Base-by-base conservation (phyloP, 2,113 vertebrate species). In the Rhineura floridana region DNA sequence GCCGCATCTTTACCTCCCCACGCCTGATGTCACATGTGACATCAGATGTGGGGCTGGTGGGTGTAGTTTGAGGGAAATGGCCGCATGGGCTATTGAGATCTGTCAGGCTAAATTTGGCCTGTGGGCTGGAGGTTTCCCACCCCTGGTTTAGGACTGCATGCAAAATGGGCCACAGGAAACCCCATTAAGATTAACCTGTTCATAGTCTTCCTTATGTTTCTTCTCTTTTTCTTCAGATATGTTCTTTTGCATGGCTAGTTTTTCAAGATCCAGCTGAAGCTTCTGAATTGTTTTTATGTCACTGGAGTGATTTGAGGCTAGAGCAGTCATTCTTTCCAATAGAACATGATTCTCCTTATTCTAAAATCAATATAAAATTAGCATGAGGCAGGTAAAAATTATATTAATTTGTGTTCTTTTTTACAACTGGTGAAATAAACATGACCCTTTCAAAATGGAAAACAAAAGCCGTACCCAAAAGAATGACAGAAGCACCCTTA, bases 261-360 rank as follows among this genome's bases (percentile, higher is more conserved):
- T 98, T 91, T 97, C 96, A n/a, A 99, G 96, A 83, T 98, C 97
- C 30, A 81, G 76, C 89, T 99, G 98, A 12, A 99, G 93, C 92
- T 93, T 96, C 86, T 98, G 98, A 90, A 98, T 96, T 85, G 95
- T 98, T 11, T 98, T 97, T 52, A 94, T 0, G 0, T 97, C 97
- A 13, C 96, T 93, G 33, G 97, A 93, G 25, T 96, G 98, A 36
- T 95, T 90, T 50, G 95, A 95, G 39, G 98, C 97, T 90, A 99
- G 93, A 77, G 7, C 96, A 12, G 98, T 97, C 93, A 99, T 91
- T 94, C 97, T 97, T 90, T 99, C 99, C 96, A 99, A 88, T 89
- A 99, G 93, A 2, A 97, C 97, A 2, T 97, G 95, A 92, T 98
- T 99, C 93, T 99, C 98, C 96, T 96, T 99, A 93, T 92, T 98